Percentiles rank a stretch among this genome's conserved stretches.
phyloP scores from a whole-genome alignment of 2,113 vertebrate species.

The Hypomesus transpacificus region DNA sequence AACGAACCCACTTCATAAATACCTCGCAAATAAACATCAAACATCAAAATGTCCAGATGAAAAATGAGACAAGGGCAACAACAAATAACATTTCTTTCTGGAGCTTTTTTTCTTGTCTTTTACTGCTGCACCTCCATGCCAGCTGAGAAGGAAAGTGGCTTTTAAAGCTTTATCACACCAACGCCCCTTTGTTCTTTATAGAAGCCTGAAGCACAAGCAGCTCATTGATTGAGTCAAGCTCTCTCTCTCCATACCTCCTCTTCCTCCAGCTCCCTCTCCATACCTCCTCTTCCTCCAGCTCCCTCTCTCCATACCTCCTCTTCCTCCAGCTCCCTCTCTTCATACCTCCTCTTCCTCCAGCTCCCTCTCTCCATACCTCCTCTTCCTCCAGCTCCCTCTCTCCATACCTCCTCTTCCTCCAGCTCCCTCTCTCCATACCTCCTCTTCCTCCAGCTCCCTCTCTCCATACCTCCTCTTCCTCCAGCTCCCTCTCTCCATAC shows the following conservation, averaged over 20 bases:
- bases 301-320: not conserved
- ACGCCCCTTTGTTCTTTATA: not conserved
- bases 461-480: not conserved
- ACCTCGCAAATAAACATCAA: conserved; percentile 1
- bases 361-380: not conserved
- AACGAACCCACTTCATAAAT: conserved; percentile 6
- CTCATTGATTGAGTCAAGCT: conserved; percentile 11
- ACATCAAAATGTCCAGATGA: conserved; percentile 8
- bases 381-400: not conserved
- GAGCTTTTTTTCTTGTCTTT: not conserved
- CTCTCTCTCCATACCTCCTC: not conserved
- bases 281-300: not conserved
- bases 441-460: not conserved
- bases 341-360: not conserved
- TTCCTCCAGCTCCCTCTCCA: not conserved
- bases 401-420: not conserved
- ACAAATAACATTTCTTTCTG: conserved; percentile 12
- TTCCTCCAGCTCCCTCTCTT: too few species aligned
- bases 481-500: not conserved
- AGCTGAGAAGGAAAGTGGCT: not conserved
- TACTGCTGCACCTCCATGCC: conserved; percentile 7
- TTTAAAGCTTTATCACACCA: conserved; percentile 9
- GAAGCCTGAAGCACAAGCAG: conserved; percentile 5
- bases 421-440: not conserved
- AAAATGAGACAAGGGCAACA: conserved; percentile 9